Base-by-base conservation (phyloP, 1,140 invertebrate genomes). In the Trypoxylus dichotomus region DNA sequence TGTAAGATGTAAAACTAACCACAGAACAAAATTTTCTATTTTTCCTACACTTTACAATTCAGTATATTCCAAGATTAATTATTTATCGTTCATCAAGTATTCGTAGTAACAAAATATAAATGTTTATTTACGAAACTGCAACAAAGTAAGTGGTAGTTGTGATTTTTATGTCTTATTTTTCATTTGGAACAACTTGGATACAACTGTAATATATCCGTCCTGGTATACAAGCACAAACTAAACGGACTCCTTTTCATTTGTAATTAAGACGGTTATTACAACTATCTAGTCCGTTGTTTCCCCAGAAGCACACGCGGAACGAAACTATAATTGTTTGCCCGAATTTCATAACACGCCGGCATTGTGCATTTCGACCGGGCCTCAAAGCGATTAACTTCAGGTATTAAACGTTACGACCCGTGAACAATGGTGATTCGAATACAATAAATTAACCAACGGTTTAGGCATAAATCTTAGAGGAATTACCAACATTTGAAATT, bases 401-500 rank as follows among this genome's bases (percentile, higher is more conserved):
- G 47, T 54, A 54, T n/a, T 54, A 54, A 54, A 54, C 47, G 60
- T 68, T 27, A 68, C 60, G 24, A 68, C 25, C 47, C 47, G 60
- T 29, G 27, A 68, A 68, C 60, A 68, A 27, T 29, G 25, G 60
- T 68, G 60, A 27, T 68, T 68, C 27, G 2, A 29, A 68, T 68
- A 68, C 60, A 29, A 68, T 68, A 68, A 68, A 68, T 68, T 68
- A 27, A 27, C 25, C 3, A 27, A n/a, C 58, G 19, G 58, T 63
- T 63, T 63, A 63, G 58, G 11, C 58, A 63, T 63, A 63, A 63
- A 63, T 63, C 58, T 63, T 63, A 24, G 7, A 24, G 58, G 58
- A 63, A 63, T 63, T 27, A 63, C 58, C 58, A 27, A 24, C 58
- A 63, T 63, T 63, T 63, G 19, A 63, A 63, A 63, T 63, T 21